Evolutionary conservation across 2,113 vertebrate genomes (phyloP).

Genomic region (Etheostoma cragini): DNA sequence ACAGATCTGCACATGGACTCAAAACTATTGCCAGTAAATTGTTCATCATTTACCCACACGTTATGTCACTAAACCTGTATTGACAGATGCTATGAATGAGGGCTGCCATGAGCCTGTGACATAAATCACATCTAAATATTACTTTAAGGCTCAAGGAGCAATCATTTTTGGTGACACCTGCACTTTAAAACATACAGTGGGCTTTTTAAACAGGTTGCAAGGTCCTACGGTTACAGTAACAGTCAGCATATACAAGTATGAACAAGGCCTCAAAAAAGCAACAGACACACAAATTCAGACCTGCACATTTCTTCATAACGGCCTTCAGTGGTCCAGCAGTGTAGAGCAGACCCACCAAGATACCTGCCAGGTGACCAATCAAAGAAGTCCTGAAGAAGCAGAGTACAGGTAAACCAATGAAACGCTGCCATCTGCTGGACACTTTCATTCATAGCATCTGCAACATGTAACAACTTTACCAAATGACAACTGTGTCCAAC

Average conservation of each 20-base stretch:
- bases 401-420: slow-evolving; percentile 12
- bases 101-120: neutral
- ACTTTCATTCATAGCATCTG: neutral
- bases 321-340: slow-evolving; percentile 88
- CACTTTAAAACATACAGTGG: neutral
- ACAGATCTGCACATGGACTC: neutral
- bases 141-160: neutral
- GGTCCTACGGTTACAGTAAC: neutral
- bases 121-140: neutral
- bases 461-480: too few species aligned
- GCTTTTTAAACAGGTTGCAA: neutral
- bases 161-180: neutral
- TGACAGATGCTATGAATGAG: neutral
- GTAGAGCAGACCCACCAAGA: slow-evolving; percentile 94
- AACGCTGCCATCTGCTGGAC: slow-evolving; percentile 54
- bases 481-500: neutral
- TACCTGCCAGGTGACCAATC: slow-evolving; percentile 93
- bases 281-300: slow-evolving; percentile 71
- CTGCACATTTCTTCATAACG: slow-evolving; percentile 88
- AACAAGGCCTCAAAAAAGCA: neutral
- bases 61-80: neutral
- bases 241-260: neutral
- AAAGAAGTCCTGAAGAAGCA: slow-evolving; percentile 88
- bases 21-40: neutral
- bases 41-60: neutral